Base-by-base conservation (phyloP, 2,888 invertebrate genomes). In the Drosophila silvestris region DNA sequence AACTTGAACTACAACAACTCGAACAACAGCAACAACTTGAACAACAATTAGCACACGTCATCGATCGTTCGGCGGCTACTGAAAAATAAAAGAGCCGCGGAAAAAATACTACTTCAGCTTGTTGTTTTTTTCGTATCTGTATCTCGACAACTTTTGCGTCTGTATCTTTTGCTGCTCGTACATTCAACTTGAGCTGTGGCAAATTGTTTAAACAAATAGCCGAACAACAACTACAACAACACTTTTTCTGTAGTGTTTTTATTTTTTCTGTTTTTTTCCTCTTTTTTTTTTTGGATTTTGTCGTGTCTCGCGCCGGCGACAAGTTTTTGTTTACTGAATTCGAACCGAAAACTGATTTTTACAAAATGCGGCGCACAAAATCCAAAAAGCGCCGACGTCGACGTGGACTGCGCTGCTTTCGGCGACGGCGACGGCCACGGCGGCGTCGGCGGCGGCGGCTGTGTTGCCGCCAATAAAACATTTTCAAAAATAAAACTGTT, bases 241-340 rank as follows among this genome's bases (percentile, higher is more conserved):
- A 79, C 72, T 53, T 64, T 72, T 44, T 63, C 19, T 53, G 39
- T 3, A 44, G 54, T 32, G 35, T 47, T 32, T 26, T 7, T 47
- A 14, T 9, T 47, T 47, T 32, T 70, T 50, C 50, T 56, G 52
- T 22, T 37, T 60, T 65, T 35, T 33, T 4, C 28, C 39, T 44
- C 61, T 28, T 61, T 58, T 52, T 33, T 65, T 69, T 54, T 70
- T 50, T 50, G 47, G 56, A 61, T 67, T 77, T 76, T 82, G 61
- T 74, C 72, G 79, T 81, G 82, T 89, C 91, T 90, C 82, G 76
- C 84, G 83, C 89, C 92, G 89, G 90, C 92, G 89, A 92, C 91
- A 91, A 91, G 90, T 90, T 91, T 92, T 91, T 92, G 91, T 92
- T 92, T 92, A 92, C 91, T 92, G 92, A 91, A 85, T 83, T 89